phyloP scores from a whole-genome alignment of 2,888 invertebrate genomes.

The Pterostichus niger region DNA sequence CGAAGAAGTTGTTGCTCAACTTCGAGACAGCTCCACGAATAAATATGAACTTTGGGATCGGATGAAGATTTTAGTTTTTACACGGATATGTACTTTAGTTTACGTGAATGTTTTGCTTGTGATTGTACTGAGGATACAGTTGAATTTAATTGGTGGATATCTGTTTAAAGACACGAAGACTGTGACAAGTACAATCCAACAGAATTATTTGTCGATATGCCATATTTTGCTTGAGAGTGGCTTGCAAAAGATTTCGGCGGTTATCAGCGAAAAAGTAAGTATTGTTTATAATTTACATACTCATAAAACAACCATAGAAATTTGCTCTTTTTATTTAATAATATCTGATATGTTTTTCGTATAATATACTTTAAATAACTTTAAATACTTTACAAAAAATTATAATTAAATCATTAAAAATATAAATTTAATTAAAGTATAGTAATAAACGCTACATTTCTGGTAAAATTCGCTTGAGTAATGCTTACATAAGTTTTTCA shows the following conservation, averaged over 20 bases:
- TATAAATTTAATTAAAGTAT: too few relatives aligned
- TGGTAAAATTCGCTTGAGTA: too few relatives aligned
- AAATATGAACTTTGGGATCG: slow-evolving; percentile 92
- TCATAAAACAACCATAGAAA: neutral
- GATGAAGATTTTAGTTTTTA: slow-evolving; percentile 90
- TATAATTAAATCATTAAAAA: too few relatives aligned
- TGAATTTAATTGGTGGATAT: slow-evolving; percentile 94
- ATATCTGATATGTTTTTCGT: too few relatives aligned
- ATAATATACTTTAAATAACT: too few relatives aligned
- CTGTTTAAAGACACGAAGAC: slow-evolving; percentile 86
- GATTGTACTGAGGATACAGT: slow-evolving; percentile 89
- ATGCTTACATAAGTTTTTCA: too few relatives aligned
- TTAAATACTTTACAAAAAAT: too few relatives aligned
- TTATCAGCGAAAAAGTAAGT: slow-evolving; percentile 85
- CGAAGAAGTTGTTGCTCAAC: slow-evolving; percentile 83
- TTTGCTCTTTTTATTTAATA: too few relatives aligned
- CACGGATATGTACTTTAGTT: slow-evolving; percentile 87
- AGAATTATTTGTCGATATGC: slow-evolving; percentile 89
- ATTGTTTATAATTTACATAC: slow-evolving; percentile 8
- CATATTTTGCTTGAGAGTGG: slow-evolving; percentile 89
- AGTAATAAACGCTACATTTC: too few relatives aligned
- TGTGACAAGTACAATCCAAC: slow-evolving; percentile 84
- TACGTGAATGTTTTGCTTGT: slow-evolving; percentile 92
- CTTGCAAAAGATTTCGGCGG: slow-evolving; percentile 82
- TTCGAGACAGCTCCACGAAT: slow-evolving; percentile 84